Percentiles rank a stretch among this genome's conserved stretches.
Evolutionary conservation across 64 coral and sea anemone species (phyloP).

Genomic region (Acropora tenuis): DNA sequence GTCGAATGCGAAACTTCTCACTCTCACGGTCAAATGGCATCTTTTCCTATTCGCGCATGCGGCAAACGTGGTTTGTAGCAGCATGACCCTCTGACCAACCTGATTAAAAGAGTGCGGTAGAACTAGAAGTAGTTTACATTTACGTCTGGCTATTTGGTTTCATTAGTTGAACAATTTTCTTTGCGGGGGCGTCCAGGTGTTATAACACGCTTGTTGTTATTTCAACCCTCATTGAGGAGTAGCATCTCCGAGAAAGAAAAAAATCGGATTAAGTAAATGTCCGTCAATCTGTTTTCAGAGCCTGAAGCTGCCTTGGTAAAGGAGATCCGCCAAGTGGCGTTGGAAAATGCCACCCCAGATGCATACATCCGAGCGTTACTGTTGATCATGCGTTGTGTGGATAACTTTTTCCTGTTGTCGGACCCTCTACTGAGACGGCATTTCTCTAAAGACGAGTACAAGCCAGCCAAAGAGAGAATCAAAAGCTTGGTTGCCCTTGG

Average conservation of each 20-base stretch:
- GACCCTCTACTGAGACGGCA: conserved; percentile 70
- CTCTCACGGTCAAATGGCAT: too few relatives aligned
- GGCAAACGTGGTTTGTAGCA: background rate
- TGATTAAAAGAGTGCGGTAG: conserved; percentile 1
- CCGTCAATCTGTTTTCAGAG: conserved; percentile 28
- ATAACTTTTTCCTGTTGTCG: conserved; percentile 10
- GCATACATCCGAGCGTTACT: conserved; percentile 59
- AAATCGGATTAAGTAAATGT: background rate
- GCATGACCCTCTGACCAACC: background rate
- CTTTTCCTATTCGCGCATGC: too few relatives aligned
- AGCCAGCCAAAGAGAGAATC: conserved; percentile 68
- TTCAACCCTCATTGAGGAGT: background rate
- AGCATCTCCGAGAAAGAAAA: background rate
- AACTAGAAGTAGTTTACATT: background rate
- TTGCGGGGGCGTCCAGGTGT: background rate
- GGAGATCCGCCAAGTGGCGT: conserved; percentile 66
- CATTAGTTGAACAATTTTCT: background rate
- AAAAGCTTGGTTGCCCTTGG: conserved; percentile 53
- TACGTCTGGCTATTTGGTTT: background rate
- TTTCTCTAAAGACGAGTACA: conserved; percentile 76
- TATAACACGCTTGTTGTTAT: conserved; percentile 1
- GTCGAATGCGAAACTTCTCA: too few relatives aligned
- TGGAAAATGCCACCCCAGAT: conserved; percentile 52
- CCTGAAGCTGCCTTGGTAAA: conserved; percentile 53
- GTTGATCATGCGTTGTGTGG: conserved; percentile 45